A percentile compares a stretch with the other conserved stretches of the same genome.
These are phyloP conservation scores for Puma concolor DNA, from an alignment of 2,113 vertebrate species.

Conservation along the genomic window DNA sequence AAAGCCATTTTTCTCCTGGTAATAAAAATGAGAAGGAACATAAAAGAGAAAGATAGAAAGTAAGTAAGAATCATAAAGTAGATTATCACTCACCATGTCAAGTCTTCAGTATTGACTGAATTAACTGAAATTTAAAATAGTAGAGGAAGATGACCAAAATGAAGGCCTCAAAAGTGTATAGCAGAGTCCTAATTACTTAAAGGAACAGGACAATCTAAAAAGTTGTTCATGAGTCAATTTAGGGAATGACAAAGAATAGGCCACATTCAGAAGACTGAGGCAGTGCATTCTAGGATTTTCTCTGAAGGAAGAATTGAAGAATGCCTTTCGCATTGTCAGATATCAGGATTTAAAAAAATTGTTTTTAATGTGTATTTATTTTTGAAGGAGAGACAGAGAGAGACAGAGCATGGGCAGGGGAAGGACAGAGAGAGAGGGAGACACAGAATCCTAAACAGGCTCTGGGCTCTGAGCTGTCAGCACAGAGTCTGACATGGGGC, in stretches of 20 bases:
- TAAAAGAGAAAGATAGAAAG: neutral
- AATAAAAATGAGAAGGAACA: neutral
- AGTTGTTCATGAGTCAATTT: neutral
- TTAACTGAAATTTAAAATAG: neutral
- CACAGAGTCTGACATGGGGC: too few species aligned
- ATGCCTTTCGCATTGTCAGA: neutral
- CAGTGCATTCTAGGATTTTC: neutral
- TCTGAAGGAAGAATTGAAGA: neutral
- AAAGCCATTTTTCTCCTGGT: neutral
- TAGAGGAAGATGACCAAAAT: neutral
- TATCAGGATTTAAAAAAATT: neutral
- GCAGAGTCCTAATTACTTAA: neutral
- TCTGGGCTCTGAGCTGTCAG: too few species aligned
- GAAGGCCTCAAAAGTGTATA: neutral
- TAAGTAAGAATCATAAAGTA: neutral
- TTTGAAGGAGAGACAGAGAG: too few species aligned
- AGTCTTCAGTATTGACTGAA: neutral
- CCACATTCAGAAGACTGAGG: neutral
- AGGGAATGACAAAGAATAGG: neutral
- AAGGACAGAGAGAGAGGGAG: too few species aligned
- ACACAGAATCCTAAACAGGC: too few species aligned
- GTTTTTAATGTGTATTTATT: too few species aligned
- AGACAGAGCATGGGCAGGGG: too few species aligned
- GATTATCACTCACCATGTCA: neutral
- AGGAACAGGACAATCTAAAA: neutral